Evolutionary conservation across 2,113 vertebrate species (phyloP).

Genomic region (Carassius carassius): DNA sequence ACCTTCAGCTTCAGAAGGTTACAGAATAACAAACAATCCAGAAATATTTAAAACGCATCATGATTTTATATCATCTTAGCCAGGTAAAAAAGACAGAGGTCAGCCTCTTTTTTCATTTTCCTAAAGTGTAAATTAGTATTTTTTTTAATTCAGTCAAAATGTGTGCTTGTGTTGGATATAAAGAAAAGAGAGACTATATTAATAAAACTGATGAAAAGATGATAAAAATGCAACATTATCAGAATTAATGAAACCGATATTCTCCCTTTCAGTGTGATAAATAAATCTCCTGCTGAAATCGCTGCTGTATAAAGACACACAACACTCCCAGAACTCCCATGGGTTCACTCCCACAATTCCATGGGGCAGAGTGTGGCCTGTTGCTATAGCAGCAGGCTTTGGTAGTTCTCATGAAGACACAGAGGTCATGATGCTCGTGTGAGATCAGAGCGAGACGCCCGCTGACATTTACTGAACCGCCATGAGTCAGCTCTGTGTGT

Average conservation of each 20-base stretch:
- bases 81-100: neutral
- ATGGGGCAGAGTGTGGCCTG: neutral
- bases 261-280: neutral
- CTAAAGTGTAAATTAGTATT: too few species aligned
- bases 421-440: neutral
- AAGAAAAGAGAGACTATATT: too few species aligned
- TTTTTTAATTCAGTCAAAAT: too few species aligned
- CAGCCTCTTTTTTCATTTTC: neutral
- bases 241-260: too few species aligned
- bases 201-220: too few species aligned
- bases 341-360: slow-evolving; percentile 13
- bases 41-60: neutral
- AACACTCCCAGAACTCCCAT: neutral
- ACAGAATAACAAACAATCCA: neutral
- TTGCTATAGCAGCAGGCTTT: neutral
- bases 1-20: neutral
- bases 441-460: neutral
- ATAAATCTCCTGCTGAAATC: neutral
- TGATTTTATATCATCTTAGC: neutral
- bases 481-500: neutral
- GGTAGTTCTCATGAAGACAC: neutral
- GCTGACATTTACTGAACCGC: neutral
- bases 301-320: neutral
- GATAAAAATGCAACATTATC: too few species aligned
- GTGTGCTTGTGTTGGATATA: neutral